phyloP scores from a whole-genome alignment of 1,140 invertebrate genomes.

The Drosophila novamexicana region DNA sequence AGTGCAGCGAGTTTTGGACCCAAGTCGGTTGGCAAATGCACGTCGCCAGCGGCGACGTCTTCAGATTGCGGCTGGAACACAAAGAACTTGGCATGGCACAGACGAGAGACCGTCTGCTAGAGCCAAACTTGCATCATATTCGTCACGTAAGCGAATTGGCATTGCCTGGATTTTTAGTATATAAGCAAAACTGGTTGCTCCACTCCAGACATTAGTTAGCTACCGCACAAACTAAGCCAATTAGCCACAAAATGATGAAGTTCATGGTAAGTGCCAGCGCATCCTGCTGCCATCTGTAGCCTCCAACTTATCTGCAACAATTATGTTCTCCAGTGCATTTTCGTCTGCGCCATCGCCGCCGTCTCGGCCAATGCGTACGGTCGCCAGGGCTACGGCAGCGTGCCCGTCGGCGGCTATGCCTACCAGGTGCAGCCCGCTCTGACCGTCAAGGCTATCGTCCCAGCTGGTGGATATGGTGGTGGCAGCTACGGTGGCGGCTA shows the following conservation, averaged over 20 bases:
- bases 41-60: conserved; percentile 56
- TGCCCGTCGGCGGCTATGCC: conserved; percentile 55
- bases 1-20: conserved; percentile 40
- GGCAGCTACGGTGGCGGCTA: conserved; percentile 34
- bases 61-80: conserved; percentile 58
- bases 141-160: conserved; percentile 64
- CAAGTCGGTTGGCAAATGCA: conserved; percentile 28
- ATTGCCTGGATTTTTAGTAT: conserved; percentile 72
- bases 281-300: not conserved
- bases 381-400: conserved; percentile 33
- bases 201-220: conserved; percentile 68
- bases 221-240: conserved; percentile 56
- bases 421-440: conserved; percentile 73
- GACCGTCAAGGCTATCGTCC: conserved; percentile 68
- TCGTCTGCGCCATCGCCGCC: conserved; percentile 63
- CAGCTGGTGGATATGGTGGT: conserved; percentile 46
- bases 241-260: conserved; percentile 67
- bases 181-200: conserved; percentile 59
- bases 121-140: conserved; percentile 73
- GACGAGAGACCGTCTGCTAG: conserved; percentile 36
- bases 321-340: conserved; percentile 53
- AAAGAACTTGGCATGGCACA: conserved; percentile 43
- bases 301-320: conserved; percentile 7
- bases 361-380: conserved; percentile 59
- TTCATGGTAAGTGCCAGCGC: conserved; percentile 61